These are phyloP conservation scores for Rhadina sibilatrix DNA, from an alignment of 2,113 vertebrate species.

Conservation along the genomic window DNA sequence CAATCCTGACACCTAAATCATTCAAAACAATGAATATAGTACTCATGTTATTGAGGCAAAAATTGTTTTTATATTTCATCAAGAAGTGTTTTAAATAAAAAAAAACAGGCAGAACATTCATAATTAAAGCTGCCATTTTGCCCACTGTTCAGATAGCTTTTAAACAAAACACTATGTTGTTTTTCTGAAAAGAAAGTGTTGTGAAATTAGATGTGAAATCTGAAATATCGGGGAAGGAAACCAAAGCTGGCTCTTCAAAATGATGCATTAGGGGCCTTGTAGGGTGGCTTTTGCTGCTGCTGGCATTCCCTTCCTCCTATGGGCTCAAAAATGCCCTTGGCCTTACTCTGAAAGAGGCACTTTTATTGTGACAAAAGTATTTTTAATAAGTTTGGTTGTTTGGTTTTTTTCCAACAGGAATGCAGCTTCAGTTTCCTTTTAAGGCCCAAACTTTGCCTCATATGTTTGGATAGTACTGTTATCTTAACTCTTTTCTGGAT, in stretches of 20 bases:
- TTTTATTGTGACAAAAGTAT: not conserved
- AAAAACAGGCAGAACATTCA: not conserved
- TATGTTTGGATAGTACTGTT: not conserved
- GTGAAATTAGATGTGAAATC: not conserved
- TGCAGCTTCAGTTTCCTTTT: not conserved
- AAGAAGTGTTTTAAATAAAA: not conserved
- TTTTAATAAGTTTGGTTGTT: not conserved
- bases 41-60: not conserved
- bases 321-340: not conserved
- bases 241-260: not conserved
- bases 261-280: rapidly evolving
- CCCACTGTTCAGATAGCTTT: not conserved
- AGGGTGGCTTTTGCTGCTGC: not conserved
- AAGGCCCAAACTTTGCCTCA: not conserved
- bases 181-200: not conserved
- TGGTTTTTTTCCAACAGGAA: not conserved
- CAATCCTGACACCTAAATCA: not conserved
- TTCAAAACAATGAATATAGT: constrained; percentile 4
- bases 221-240: not conserved
- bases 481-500: not conserved
- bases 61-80: not conserved
- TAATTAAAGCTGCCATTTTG: not conserved
- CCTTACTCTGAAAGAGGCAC: not conserved
- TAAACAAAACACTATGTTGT: not conserved
- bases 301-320: not conserved